Evolutionary conservation across 2,888 invertebrate genomes (phyloP).

Genomic region (Drymonia ruficornis): DNA sequence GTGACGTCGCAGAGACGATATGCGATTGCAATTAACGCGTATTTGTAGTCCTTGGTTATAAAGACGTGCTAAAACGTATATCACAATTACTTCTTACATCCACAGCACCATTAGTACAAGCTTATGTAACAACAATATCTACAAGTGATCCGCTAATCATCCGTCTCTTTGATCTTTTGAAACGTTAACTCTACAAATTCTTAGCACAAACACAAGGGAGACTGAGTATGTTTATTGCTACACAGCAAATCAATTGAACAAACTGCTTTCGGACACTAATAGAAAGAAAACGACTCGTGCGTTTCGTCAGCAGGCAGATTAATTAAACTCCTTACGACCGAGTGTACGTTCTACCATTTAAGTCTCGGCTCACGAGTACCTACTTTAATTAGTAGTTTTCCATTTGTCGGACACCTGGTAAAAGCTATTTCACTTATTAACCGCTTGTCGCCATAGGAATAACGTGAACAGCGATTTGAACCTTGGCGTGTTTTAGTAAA

Average conservation of each 20-base stretch:
- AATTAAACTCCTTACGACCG: slow-evolving; percentile 76
- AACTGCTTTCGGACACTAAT: slow-evolving; percentile 71
- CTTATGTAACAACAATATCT: slow-evolving; percentile 73
- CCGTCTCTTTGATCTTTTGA: slow-evolving; percentile 57
- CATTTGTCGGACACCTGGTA: slow-evolving; percentile 76
- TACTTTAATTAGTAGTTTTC: slow-evolving; percentile 80
- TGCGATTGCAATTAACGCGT: slow-evolving; percentile 28
- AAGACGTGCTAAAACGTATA: slow-evolving; percentile 72
- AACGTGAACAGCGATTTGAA: slow-evolving; percentile 45
- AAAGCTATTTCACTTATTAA: slow-evolving; percentile 74
- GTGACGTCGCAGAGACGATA: slow-evolving; percentile 27
- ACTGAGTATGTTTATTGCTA: slow-evolving; percentile 67
- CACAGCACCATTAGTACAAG: slow-evolving; percentile 62
- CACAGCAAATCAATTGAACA: slow-evolving; percentile 74
- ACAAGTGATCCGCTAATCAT: slow-evolving; percentile 76
- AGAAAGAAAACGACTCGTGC: slow-evolving; percentile 69
- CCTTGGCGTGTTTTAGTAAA: slow-evolving; percentile 53
- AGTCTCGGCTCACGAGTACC: slow-evolving; percentile 61
- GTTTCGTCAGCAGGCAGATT: slow-evolving; percentile 73
- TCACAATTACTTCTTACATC: slow-evolving; percentile 63
- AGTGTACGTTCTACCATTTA: slow-evolving; percentile 69
- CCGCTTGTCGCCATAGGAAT: slow-evolving; percentile 52
- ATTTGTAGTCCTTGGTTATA: slow-evolving; percentile 57
- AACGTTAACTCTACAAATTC: slow-evolving; percentile 76
- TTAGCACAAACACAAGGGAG: slow-evolving; percentile 67